Base-by-base conservation (phyloP, 2,113 vertebrate species). In the Trogon melanurus region DNA sequence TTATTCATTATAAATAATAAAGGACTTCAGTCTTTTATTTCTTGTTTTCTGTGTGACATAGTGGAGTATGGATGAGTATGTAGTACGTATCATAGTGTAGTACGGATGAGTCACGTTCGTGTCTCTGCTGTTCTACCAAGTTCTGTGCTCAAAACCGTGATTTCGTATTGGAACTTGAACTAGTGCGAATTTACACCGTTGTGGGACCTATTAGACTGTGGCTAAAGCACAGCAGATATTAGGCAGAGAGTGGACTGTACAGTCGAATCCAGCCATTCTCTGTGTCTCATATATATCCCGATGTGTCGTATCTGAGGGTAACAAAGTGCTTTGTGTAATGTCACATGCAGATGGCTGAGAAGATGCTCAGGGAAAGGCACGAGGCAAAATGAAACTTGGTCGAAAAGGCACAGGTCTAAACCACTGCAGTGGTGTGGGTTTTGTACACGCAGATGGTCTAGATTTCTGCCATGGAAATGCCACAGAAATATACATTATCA, bases 261-360 rank as follows among this genome's bases (percentile, higher is more conserved):
- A n/a, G 60, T 69, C 80, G 16, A 78, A 84, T n/a, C 5, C 15
- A 47, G 3, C 3, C 8, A 23, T 84, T 72, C 83, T 69, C 38
- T 44, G 0, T 21, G 4, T 50, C 23, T 50, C 51, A 4, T 87
- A 5, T 11, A 3, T 30, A 26, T 78, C 45, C 21, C 32, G 56
- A 1, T 0, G 0, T 44, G 11, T 5, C 1, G 0, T 26, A 44
- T 7, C 13, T 30, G 20, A 88, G 51, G 15, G 20, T 13, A 67
- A 17, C 13, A 53, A 45, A 41, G 17, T 8, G n/a, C 5, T 25
- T n/a, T 25, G 8, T 22, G 5, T 44, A 80, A 34, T 10, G 7
- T 54, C 62, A 53, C 19, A 36, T 29, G 23, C 5, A 67, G 2
- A 2, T 73, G 26, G 25, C 36, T 30, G 13, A 76, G n/a, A 84